Conservation (phyloP, 2,888 invertebrate genomes). For the Metopia argyrocephala region DNA sequence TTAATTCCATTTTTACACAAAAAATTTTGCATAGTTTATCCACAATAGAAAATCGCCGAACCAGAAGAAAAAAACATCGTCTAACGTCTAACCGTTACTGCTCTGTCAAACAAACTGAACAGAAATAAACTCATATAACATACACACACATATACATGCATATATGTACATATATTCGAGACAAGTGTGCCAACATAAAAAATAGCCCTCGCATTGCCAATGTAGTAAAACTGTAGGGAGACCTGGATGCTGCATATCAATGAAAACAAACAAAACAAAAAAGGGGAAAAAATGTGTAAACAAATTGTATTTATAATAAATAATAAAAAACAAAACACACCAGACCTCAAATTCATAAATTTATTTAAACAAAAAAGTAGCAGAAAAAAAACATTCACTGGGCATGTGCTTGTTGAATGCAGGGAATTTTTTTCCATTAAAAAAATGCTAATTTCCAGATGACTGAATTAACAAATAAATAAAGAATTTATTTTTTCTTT, state of each 20-base stretch:
- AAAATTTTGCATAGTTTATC: no score
- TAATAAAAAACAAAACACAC: conserved; percentile 1
- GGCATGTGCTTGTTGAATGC: background rate
- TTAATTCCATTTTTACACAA: no score
- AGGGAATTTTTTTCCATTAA: background rate
- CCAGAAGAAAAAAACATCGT: no score
- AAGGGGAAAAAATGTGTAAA: conserved; percentile 22
- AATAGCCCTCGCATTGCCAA: background rate
- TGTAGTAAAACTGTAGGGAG: conserved; percentile 18
- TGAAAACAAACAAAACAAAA: background rate
- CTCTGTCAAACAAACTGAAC: no score
- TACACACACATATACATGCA: no score
- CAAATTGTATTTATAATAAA: conserved; percentile 25
- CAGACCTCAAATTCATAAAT: background rate
- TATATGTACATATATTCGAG: no score
- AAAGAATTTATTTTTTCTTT: background rate
- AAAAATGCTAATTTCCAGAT: conserved; percentile 4
- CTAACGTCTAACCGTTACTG: no score
- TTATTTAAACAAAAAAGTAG: background rate
- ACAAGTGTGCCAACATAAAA: no score
- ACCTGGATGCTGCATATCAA: background rate
- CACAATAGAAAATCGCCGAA: no score
- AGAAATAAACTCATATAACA: no score
- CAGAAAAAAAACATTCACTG: background rate
- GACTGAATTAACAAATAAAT: conserved; percentile 10